Conservation (phyloP, 2,797 vertebrate species). For the Chaetodon trifasciatus region DNA sequence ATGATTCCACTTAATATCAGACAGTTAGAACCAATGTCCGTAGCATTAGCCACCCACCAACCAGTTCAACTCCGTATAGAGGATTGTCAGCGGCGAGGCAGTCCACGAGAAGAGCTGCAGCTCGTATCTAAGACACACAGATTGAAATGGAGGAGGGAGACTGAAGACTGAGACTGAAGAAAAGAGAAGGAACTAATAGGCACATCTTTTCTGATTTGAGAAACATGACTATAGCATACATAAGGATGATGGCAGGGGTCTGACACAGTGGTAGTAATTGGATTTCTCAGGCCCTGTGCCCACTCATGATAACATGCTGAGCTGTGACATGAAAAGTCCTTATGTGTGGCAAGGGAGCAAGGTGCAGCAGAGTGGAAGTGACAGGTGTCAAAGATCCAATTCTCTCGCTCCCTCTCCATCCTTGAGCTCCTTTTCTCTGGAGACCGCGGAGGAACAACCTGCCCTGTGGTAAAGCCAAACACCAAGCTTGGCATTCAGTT, state of each 20-base stretch:
- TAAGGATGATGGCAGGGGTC: constrained; percentile 75
- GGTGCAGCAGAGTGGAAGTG: constrained; percentile 82
- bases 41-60: constrained; percentile 74
- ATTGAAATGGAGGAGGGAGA: constrained; percentile 69
- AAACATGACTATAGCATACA: constrained; percentile 75
- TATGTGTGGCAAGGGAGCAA: constrained; percentile 81
- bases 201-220: constrained; percentile 79
- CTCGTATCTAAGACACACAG: constrained; percentile 62
- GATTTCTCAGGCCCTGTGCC: constrained; percentile 80
- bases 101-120: constrained; percentile 50
- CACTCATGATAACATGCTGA: constrained; percentile 82
- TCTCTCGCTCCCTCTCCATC: constrained; percentile 68
- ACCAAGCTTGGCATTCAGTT: constrained; percentile 65
- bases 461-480: constrained; percentile 66
- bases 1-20: constrained; percentile 74
- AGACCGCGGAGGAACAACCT: constrained; percentile 63
- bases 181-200: constrained; percentile 77
- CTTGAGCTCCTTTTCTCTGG: constrained; percentile 62
- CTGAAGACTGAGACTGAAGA: constrained; percentile 53
- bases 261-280: constrained; percentile 82
- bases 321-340: constrained; percentile 85
- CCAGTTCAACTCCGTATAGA: constrained; percentile 37
- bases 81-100: constrained; percentile 57
- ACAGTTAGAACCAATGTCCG: constrained; percentile 69
- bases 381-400: constrained; percentile 85